phyloP scores from a whole-genome alignment of 2,113 vertebrate species.

The Erinaceus europaeus region DNA sequence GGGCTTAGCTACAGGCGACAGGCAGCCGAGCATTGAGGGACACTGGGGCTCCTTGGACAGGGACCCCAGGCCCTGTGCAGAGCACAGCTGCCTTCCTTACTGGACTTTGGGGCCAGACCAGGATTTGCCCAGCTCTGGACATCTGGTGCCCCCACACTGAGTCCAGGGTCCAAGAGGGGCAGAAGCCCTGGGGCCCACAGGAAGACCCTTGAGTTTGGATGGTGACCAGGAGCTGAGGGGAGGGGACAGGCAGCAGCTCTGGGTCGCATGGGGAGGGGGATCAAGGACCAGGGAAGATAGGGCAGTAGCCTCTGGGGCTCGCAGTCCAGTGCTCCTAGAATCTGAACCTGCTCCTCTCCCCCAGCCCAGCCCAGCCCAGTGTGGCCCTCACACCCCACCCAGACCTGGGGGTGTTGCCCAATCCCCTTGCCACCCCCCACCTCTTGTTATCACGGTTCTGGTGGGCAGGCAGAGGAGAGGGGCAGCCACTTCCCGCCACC shows the following conservation, averaged over 20 bases:
- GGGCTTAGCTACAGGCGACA: too few species aligned
- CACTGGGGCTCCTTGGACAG: neutral
- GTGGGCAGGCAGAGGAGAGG: neutral
- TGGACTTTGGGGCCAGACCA: too few species aligned
- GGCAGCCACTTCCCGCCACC: constrained; percentile 43
- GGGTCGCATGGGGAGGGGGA: too few species aligned
- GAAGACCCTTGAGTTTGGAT: neutral
- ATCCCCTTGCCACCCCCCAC: too few species aligned
- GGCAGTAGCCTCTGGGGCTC: too few species aligned
- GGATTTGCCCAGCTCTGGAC: neutral
- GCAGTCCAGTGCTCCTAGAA: too few species aligned
- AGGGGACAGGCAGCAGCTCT: neutral
- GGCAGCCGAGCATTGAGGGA: rapidly evolving
- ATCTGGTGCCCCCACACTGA: neutral
- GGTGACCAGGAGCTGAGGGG: too few species aligned
- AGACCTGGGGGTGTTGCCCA: neutral
- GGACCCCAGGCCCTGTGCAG: too few species aligned
- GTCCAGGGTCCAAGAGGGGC: neutral
- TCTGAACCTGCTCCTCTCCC: too few species aligned
- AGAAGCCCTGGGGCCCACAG: neutral
- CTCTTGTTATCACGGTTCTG: neutral
- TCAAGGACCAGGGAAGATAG: neutral
- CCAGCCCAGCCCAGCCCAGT: too few species aligned
- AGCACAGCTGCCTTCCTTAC: too few species aligned
- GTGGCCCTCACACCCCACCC: neutral